Conservation (phyloP, 1,140 invertebrate genomes). For the Yoshiicerus persimilis region DNA sequence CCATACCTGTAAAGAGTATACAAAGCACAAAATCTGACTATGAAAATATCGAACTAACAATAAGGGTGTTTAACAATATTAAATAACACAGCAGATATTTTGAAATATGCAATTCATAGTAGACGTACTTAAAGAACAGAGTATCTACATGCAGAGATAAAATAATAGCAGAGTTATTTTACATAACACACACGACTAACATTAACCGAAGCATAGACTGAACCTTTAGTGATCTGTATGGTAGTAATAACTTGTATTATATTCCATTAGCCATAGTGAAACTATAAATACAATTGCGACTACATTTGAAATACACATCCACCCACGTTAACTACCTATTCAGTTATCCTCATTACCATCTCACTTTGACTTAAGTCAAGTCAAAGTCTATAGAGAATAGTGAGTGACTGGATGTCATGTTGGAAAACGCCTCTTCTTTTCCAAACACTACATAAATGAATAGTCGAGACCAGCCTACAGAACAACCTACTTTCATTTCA, state of each 20-base stretch:
- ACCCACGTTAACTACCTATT: constrained; percentile 38
- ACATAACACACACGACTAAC: not conserved
- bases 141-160: not conserved
- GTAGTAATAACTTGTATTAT: not conserved
- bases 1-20: not conserved
- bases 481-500: constrained; percentile 40
- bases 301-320: constrained; percentile 17
- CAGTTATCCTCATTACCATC: constrained; percentile 42
- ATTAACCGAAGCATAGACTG: not conserved
- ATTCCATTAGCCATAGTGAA: not conserved
- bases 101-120: not conserved
- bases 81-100: not conserved
- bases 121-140: not conserved
- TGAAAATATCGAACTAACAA: not conserved
- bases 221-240: not conserved
- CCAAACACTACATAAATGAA: constrained; percentile 24
- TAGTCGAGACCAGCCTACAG: constrained; percentile 33
- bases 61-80: not conserved
- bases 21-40: not conserved
- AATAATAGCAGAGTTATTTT: not conserved
- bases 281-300: constrained; percentile 11
- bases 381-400: constrained; percentile 7
- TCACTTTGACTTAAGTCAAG: constrained; percentile 27
- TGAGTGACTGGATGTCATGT: constrained; percentile 20
- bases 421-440: constrained; percentile 39